A percentile compares a stretch with the other conserved stretches of the same genome.
These are phyloP conservation scores for Phenganax stokvisi DNA, from an alignment of 92 coral and sea anemone species.

Conservation along the genomic window DNA sequence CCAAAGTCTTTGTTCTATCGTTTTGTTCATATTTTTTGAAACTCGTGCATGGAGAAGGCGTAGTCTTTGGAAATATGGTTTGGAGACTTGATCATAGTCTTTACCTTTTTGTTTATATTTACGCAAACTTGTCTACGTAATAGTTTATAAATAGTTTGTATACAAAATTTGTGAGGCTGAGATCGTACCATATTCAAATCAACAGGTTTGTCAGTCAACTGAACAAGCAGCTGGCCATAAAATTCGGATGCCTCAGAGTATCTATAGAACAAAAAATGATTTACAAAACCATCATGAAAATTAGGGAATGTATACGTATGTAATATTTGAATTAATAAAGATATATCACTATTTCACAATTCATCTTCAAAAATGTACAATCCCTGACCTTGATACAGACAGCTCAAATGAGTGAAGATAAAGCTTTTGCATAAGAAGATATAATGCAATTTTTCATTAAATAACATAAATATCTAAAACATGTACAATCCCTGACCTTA, in stretches of 20 bases:
- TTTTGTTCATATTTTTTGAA: no score
- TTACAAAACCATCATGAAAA: background rate
- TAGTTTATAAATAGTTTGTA: background rate
- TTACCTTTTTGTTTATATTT: background rate
- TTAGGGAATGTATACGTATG: background rate
- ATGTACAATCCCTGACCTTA: background rate
- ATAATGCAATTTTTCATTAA: background rate
- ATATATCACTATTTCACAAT: background rate
- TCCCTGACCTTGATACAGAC: no score
- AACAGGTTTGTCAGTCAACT: slow-evolving; percentile 15
- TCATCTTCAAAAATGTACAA: no score
- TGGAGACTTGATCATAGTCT: no score
- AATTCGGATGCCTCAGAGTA: slow-evolving; percentile 27
- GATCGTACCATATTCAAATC: background rate
- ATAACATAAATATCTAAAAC: background rate
- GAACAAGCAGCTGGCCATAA: slow-evolving; percentile 8
- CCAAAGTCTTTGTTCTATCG: no score
- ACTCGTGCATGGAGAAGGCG: no score
- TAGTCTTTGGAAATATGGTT: no score
- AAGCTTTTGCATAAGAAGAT: background rate
- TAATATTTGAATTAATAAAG: background rate
- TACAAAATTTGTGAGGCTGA: background rate
- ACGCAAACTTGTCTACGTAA: background rate
- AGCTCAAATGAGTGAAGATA: no score
- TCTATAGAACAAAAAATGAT: background rate